Evolutionary conservation across 2,113 vertebrate genomes (phyloP).

Genomic region (Neoarius graeffei): DNA sequence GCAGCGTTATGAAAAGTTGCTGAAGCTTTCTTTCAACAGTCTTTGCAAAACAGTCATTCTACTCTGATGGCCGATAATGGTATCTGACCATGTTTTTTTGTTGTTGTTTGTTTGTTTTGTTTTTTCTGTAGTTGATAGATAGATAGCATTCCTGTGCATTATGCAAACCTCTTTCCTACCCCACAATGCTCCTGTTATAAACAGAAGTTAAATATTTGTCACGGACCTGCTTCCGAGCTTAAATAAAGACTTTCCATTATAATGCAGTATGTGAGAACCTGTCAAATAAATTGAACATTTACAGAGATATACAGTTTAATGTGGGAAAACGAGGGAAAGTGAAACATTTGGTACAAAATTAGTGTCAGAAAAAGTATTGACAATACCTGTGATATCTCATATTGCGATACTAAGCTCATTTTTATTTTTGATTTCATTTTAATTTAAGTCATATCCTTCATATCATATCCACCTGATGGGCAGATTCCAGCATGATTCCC

Average conservation of each 20-base stretch:
- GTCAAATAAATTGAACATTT: background rate
- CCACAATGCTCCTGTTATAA: background rate
- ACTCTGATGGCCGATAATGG: background rate
- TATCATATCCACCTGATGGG: background rate
- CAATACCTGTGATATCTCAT: background rate
- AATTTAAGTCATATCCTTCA: background rate
- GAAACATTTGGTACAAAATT: background rate
- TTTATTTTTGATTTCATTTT: background rate
- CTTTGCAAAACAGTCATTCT: background rate
- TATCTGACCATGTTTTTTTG: no score
- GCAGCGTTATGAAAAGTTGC: background rate
- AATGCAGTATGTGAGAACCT: no score
- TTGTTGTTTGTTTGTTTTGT: no score
- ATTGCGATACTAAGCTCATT: background rate
- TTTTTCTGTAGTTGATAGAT: background rate
- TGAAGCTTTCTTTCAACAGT: background rate
- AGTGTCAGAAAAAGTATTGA: background rate
- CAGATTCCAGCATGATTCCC: constrained; percentile 80
- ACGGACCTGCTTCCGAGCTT: background rate
- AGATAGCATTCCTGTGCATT: background rate
- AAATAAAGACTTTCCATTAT: background rate
- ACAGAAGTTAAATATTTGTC: background rate
- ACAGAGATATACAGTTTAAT: background rate
- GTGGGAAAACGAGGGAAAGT: background rate
- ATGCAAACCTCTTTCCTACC: background rate